Conservation (phyloP, 2,113 vertebrate genomes). For the Ameiurus melas region DNA sequence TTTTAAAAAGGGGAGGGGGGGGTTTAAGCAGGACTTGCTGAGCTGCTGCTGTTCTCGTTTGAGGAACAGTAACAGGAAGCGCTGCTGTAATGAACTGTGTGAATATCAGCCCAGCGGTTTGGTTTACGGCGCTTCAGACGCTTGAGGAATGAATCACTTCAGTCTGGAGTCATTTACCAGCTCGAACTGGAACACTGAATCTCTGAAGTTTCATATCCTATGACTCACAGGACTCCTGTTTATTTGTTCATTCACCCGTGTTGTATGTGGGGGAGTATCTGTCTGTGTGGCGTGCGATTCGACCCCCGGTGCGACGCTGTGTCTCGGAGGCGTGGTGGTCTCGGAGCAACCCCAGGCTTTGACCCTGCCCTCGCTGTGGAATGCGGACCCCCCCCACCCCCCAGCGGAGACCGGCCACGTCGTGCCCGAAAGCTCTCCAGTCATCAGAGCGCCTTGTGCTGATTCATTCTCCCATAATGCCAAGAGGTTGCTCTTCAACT, state of each 20-base stretch:
- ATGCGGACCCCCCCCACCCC: conserved; percentile 75
- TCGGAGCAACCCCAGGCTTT: conserved; percentile 70
- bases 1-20: not conserved
- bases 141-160: conserved; percentile 27
- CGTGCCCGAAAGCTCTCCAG: conserved; percentile 58
- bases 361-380: conserved; percentile 70
- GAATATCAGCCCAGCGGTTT: conserved; percentile 3
- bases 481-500: conserved; percentile 27
- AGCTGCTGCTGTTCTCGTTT: not conserved
- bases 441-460: conserved; percentile 49
- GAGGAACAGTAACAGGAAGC: conserved; percentile 12
- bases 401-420: conserved; percentile 58
- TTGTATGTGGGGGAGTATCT: conserved; percentile 12
- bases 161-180: conserved; percentile 17
- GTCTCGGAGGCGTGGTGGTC: conserved; percentile 68
- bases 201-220: conserved; percentile 22
- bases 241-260: conserved; percentile 11
- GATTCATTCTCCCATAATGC: conserved; percentile 46
- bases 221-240: conserved; percentile 11
- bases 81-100: conserved; percentile 8
- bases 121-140: not conserved
- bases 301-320: conserved; percentile 53
- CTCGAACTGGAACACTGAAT: not conserved
- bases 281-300: not conserved
- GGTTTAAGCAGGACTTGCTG: not conserved